Evolutionary conservation across 2,888 invertebrate species (phyloP), one percentile per base, ranked within the genome.

Genomic region (Eilema sororculum): DNA sequence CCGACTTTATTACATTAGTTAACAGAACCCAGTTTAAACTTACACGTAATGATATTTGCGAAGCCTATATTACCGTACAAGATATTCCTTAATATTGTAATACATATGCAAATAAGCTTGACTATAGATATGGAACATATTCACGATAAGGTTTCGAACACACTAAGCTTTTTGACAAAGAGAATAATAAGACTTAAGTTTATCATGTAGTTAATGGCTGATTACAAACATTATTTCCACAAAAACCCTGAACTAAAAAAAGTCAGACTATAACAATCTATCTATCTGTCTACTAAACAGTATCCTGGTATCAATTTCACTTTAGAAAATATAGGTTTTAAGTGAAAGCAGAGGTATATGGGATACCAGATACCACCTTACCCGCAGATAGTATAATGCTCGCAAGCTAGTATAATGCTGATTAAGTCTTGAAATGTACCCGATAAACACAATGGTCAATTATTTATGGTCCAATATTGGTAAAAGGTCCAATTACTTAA

Each of bases 1-100:
- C 68, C 71, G 64, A 70, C 64, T 69, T 73, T 75, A 72, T 79
- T 77, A 70, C 72, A 71, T 80, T 81, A 81, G 71, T 78, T 78
- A 78, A 77, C 63, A 73, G 68, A 72, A 71, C 74, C 67, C 68
- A 70, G 73, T 81, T 75, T 73, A 72, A 78, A 81, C 77, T 77
- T 81, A 71, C 52, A 69, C 56, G 56, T 81, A 77, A 81, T 77
- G 71, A 60, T 64, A 74, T 81, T 81, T 76, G 52, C 65, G 22
- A 65, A 41, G 72, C 70, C 60, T 67, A 69, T 61, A 74, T 75
- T 70, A 76, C 70, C 52, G 46, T 76, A 72, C 78, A 13, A 46
- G 41, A 64, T 69, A 65, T 65, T 37, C 30, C 65, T 69, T 79
- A 75, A 81, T 78, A 57, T 69, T 59, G 68, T 79, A 77, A 78